Percentiles rank a stretch among this genome's conserved stretches.
Conservation (phyloP, 2,888 invertebrate genomes). For the Eutolmus rufibarbis region DNA sequence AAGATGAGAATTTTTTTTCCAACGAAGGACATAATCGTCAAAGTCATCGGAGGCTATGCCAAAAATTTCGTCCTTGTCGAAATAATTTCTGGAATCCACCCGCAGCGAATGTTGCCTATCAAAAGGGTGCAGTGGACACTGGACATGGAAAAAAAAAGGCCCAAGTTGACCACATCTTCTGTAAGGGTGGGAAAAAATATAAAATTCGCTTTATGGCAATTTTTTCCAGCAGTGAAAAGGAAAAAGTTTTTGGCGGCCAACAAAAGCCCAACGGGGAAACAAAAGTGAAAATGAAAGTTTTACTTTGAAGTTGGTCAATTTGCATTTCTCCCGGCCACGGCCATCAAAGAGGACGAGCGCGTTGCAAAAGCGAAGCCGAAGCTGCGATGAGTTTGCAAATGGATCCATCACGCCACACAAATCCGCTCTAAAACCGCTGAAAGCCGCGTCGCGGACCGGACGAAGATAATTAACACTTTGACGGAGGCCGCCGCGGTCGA, state of each 20-base stretch:
- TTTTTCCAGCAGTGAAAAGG: neutral
- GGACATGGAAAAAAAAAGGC: neutral
- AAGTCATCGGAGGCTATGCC: neutral
- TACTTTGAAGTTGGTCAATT: slow-evolving; percentile 4
- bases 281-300: slow-evolving; percentile 14
- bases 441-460: neutral
- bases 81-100: neutral
- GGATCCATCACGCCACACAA: neutral
- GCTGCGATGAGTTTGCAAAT: neutral
- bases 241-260: neutral
- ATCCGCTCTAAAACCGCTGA: neutral
- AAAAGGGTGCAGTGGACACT: neutral
- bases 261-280: neutral
- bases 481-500: neutral
- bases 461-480: neutral
- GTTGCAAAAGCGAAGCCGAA: neutral
- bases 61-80: neutral
- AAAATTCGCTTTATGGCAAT: neutral
- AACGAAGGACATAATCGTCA: neutral
- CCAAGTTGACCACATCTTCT: neutral
- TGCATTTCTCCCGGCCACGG: slow-evolving; percentile 7
- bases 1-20: neutral
- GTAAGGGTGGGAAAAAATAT: neutral
- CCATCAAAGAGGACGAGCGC: neutral
- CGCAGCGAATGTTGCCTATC: neutral